Evolutionary conservation across 1,140 invertebrate genomes (phyloP).

Genomic region (Chlorops oryzae): DNA sequence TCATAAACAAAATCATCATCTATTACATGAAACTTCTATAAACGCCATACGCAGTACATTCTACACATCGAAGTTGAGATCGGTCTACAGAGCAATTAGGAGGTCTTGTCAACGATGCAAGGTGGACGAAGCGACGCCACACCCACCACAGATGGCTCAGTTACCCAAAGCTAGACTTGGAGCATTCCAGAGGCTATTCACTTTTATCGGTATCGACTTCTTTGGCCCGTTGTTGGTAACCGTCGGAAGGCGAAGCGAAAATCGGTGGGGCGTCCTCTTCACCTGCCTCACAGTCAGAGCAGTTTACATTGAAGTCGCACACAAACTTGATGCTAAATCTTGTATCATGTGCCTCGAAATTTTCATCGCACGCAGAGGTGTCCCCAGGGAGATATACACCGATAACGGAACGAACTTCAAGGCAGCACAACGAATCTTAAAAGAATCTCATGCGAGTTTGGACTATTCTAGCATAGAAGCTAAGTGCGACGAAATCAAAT

Average conservation of each 20-base stretch:
- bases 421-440: neutral
- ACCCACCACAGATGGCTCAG: neutral
- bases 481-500: neutral
- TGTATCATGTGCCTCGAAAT: neutral
- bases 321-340: neutral
- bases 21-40: slow-evolving; percentile 12
- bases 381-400: neutral
- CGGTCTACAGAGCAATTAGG: neutral
- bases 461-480: neutral
- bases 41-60: slow-evolving; percentile 15
- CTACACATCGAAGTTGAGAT: slow-evolving; percentile 2
- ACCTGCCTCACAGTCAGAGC: slow-evolving; percentile 28
- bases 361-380: neutral
- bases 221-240: slow-evolving; percentile 3
- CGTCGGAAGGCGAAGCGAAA: slow-evolving; percentile 12
- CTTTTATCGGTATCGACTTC: neutral
- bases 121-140: neutral
- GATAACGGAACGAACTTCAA: neutral
- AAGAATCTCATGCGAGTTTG: neutral
- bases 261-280: slow-evolving; percentile 28
- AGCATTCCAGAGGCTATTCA: neutral
- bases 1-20: slow-evolving; percentile 5
- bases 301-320: slow-evolving; percentile 18
- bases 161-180: neutral
- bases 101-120: neutral